Conservation (phyloP, 1,140 invertebrate genomes). For the Cydia pomonella region DNA sequence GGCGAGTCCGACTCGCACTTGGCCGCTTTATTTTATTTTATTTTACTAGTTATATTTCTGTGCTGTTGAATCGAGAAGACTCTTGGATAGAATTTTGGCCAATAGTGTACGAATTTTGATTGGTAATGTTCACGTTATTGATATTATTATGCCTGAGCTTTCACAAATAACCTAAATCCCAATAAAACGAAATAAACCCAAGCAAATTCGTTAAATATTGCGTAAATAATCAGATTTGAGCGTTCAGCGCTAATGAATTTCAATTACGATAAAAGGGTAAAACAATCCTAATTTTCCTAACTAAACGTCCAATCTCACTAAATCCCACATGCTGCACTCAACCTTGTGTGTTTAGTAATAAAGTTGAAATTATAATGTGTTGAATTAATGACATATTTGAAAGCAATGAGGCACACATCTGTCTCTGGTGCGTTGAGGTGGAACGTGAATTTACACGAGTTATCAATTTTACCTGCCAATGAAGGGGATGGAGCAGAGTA, state of each 20-base stretch:
- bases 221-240: constrained; percentile 12
- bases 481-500: not conserved
- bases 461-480: constrained; percentile 16
- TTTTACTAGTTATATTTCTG: too few species aligned
- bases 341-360: not conserved
- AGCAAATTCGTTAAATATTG: not conserved
- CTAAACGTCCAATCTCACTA: not conserved
- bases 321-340: not conserved
- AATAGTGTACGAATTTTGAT: too few species aligned
- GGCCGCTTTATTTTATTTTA: too few species aligned
- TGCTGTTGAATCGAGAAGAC: too few species aligned
- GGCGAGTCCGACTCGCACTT: too few species aligned
- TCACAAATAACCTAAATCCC: not conserved
- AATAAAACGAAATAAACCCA: not conserved
- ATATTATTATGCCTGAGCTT: too few species aligned
- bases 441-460: constrained; percentile 1
- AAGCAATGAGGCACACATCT: not conserved
- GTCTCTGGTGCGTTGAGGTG: not conserved
- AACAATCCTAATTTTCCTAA: not conserved
- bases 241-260: constrained; percentile 23
- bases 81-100: too few species aligned
- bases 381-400: not conserved
- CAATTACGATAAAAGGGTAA: constrained; percentile 25
- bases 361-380: not conserved
- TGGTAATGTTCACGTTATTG: too few species aligned